These are phyloP conservation scores for Astur gentilis DNA, from an alignment of 2,113 vertebrate species.

Conservation along the genomic window DNA sequence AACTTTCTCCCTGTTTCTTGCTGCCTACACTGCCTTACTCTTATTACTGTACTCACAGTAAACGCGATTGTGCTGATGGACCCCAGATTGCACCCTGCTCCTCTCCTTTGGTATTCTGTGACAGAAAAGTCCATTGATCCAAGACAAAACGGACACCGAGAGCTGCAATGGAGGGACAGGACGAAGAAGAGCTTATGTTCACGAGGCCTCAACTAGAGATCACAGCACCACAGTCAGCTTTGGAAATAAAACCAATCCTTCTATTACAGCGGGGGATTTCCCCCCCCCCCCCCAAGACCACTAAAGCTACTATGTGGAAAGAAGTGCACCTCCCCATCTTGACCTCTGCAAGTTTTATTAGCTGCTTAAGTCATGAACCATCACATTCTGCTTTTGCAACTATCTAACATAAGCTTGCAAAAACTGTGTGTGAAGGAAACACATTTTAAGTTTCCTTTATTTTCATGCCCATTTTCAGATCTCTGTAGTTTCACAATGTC, in stretches of 20 bases:
- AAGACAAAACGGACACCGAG: rapidly evolving
- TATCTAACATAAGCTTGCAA: background rate
- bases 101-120: background rate
- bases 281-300: background rate
- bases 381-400: rapidly evolving
- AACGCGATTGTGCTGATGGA: background rate
- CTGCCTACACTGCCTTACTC: background rate
- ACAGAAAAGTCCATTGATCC: background rate
- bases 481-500: constrained; percentile 22
- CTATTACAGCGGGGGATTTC: background rate
- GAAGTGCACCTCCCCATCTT: background rate
- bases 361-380: background rate
- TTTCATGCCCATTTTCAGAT: constrained; percentile 25
- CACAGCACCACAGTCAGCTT: background rate
- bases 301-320: background rate
- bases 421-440: background rate
- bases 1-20: background rate
- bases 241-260: background rate
- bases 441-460: background rate
- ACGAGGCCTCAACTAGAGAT: background rate
- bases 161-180: background rate
- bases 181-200: background rate
- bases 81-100: rapidly evolving
- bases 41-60: background rate
- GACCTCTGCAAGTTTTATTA: background rate